phyloP scores from a whole-genome alignment of 2,888 invertebrate genomes.

The Nemapogon koenigi region DNA sequence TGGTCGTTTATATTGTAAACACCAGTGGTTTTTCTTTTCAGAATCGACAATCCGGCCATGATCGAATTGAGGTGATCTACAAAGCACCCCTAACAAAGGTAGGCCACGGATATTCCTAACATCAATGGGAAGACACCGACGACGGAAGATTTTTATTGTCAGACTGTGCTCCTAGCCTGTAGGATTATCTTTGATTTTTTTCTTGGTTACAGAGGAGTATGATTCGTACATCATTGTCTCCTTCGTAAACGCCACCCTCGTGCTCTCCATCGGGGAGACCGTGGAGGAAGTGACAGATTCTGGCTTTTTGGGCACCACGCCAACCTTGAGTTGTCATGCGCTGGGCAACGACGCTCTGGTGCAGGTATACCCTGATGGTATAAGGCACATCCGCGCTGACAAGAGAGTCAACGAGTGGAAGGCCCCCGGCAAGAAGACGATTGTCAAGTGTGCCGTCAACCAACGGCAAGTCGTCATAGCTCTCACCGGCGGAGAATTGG shows the following conservation, averaged over 20 bases:
- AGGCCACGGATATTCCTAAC: no score
- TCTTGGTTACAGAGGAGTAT: conserved; percentile 90
- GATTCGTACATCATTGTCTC: conserved; percentile 99
- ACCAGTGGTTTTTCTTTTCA: conserved; percentile 92
- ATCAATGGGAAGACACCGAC: conserved; percentile 34
- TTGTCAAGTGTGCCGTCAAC: conserved; percentile 98
- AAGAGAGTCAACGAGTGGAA: conserved; percentile 99
- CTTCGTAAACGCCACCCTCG: conserved; percentile 96
- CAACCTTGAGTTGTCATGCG: conserved; percentile 97
- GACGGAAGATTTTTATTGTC: conserved; percentile 26
- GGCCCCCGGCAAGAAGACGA: conserved; percentile 95
- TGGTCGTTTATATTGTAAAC: conserved; percentile 78
- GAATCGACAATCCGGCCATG: conserved; percentile 62
- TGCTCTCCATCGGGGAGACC: conserved; percentile 98
- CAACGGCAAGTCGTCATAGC: conserved; percentile 98
- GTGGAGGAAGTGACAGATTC: conserved; percentile 99
- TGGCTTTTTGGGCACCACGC: conserved; percentile 97
- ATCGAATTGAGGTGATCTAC: conserved; percentile 44
- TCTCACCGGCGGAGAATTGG: conserved; percentile 94
- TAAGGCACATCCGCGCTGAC: conserved; percentile 96
- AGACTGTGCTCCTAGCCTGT: no score
- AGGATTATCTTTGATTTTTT: conserved; percentile 26
- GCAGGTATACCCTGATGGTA: conserved; percentile 99
- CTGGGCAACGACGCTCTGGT: conserved; percentile 97
- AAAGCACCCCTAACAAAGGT: conserved; percentile 36